phyloP scores from a whole-genome alignment of 2,797 vertebrate genomes.

The Sternotherus odoratus region DNA sequence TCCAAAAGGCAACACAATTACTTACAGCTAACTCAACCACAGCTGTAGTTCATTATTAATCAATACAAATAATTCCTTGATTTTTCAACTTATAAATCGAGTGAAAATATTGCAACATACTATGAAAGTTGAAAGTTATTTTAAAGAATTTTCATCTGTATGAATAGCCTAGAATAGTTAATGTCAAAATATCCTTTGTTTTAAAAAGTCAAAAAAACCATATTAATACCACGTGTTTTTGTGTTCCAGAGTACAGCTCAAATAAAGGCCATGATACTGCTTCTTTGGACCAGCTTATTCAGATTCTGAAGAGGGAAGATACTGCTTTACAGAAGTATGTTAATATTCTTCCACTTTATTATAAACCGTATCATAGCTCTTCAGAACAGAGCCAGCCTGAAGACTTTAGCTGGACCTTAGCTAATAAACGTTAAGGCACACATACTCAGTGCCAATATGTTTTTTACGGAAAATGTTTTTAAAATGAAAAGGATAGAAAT shows the following conservation, averaged over 20 bases:
- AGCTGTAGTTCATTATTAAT: background rate
- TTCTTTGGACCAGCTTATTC: background rate
- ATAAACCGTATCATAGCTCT: background rate
- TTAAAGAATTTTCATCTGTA: background rate
- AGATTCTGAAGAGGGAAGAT: background rate
- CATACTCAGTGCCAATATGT: rapidly evolving
- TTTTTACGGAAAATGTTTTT: background rate
- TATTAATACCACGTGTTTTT: rapidly evolving
- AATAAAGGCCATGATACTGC: rapidly evolving
- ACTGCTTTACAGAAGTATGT: background rate
- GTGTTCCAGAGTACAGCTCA: rapidly evolving
- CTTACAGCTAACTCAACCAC: background rate
- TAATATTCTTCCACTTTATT: background rate
- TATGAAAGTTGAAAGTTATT: background rate
- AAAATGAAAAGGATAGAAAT: too few relatives aligned
- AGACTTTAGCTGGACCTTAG: background rate
- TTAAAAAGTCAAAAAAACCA: background rate
- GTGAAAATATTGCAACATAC: background rate
- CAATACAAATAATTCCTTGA: background rate
- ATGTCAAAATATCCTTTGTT: background rate
- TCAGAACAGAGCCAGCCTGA: background rate
- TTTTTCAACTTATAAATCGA: background rate
- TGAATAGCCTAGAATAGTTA: background rate
- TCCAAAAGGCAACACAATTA: background rate
- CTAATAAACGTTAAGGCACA: background rate